Conservation (phyloP, 2,113 vertebrate genomes). For the Microtus ochrogaster region DNA sequence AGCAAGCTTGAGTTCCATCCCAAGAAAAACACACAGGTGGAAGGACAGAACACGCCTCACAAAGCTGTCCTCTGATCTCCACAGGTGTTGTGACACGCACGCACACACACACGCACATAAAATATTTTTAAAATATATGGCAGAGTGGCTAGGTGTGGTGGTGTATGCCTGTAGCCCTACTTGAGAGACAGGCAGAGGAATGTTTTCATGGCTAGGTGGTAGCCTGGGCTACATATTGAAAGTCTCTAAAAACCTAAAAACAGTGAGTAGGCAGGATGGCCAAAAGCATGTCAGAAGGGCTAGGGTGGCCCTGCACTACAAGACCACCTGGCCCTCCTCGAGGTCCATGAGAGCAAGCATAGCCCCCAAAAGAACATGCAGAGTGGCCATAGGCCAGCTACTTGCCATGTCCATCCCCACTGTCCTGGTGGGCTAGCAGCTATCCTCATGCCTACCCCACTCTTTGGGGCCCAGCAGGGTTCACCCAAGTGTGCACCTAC, state of each 20-base stretch:
- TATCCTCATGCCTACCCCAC: too few relatives aligned
- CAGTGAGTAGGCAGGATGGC: neutral
- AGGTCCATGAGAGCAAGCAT: neutral
- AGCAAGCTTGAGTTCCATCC: neutral
- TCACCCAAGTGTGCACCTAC: fast-evolving
- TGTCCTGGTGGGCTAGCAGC: neutral
- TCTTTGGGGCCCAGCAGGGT: too few relatives aligned
- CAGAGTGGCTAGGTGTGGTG: too few relatives aligned
- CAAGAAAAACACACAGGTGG: neutral
- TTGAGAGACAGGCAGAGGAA: neutral
- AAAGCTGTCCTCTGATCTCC: too few relatives aligned
- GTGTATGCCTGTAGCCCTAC: too few relatives aligned
- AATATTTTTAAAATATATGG: neutral
- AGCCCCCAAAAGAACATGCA: neutral
- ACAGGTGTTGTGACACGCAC: too few relatives aligned
- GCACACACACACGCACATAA: neutral
- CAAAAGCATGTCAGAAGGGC: neutral
- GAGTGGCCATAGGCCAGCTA: neutral
- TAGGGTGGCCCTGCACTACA: too few relatives aligned
- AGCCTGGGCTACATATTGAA: neutral
- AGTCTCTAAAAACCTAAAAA: neutral
- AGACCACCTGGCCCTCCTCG: neutral
- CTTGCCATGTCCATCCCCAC: neutral
- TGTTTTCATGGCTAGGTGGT: neutral
- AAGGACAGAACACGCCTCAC: too few relatives aligned